Percentiles rank a stretch among this genome's conserved stretches.
Conservation (phyloP, 2,888 invertebrate species). For the Tholera decimalis region DNA sequence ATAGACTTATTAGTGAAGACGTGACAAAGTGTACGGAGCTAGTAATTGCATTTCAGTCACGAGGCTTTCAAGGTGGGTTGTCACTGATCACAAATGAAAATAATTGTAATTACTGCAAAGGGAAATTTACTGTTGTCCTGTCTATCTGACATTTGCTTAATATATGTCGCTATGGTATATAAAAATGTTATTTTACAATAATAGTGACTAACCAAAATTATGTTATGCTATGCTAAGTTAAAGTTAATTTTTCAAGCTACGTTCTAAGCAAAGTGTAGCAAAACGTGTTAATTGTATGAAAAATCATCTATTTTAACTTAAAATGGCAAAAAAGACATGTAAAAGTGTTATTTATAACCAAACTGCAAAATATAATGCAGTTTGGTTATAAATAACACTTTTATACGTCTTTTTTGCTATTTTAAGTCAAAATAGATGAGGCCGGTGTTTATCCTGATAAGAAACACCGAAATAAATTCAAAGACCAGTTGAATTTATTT, state of each 20-base stretch:
- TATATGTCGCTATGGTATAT: background rate
- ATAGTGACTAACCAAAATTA: background rate
- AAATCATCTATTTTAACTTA: too few relatives aligned
- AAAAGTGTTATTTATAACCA: too few relatives aligned
- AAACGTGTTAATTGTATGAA: too few relatives aligned
- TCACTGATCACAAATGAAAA: constrained; percentile 96
- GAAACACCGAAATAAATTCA: too few relatives aligned
- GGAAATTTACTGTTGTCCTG: background rate
- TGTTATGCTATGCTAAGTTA: background rate
- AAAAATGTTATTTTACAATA: background rate
- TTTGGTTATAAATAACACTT: too few relatives aligned
- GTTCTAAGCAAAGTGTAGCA: background rate
- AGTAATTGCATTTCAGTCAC: constrained; percentile 91
- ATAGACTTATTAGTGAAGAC: constrained; percentile 55
- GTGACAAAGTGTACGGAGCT: constrained; percentile 46
- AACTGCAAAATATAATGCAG: too few relatives aligned
- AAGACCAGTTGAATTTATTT: background rate
- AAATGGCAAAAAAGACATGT: too few relatives aligned
- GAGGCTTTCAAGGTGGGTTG: constrained; percentile 98
- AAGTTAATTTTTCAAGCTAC: too few relatives aligned
- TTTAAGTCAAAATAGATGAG: too few relatives aligned
- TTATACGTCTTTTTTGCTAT: too few relatives aligned
- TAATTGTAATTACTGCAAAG: background rate
- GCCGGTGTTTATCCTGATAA: too few relatives aligned
- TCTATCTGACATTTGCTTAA: background rate